Conservation (phyloP, 2,888 invertebrate genomes). For the Lampropteryx suffumata region DNA sequence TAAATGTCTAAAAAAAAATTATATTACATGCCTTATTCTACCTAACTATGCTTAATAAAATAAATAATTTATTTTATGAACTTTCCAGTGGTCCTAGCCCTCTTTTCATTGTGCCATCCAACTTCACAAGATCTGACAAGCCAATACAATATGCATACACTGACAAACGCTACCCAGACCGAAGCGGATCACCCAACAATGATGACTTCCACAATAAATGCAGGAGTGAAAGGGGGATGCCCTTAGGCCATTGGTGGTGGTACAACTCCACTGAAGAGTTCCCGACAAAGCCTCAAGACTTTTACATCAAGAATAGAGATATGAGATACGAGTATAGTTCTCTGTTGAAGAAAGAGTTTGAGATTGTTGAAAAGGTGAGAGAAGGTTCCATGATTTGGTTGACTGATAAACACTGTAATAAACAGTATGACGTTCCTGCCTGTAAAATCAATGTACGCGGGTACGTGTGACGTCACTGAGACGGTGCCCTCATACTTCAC, state of each 20-base stretch:
- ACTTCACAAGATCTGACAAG: constrained; percentile 90
- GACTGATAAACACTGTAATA: no score
- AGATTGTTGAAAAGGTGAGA: constrained; percentile 71
- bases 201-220: constrained; percentile 59
- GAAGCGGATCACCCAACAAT: constrained; percentile 39
- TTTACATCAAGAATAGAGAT: constrained; percentile 80
- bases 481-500: no score
- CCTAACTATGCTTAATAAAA: no score
- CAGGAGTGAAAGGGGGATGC: constrained; percentile 57
- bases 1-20: no score
- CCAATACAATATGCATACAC: constrained; percentile 68
- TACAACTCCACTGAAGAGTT: constrained; percentile 85
- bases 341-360: constrained; percentile 65
- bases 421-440: no score
- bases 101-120: constrained; percentile 88
- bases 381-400: no score
- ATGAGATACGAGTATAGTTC: constrained; percentile 57
- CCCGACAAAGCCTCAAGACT: constrained; percentile 84
- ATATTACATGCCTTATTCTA: no score
- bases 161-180: constrained; percentile 54
- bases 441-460: no score
- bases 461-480: no score
- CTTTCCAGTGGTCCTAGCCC: constrained; percentile 70
- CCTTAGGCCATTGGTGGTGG: constrained; percentile 81
- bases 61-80: neutral